Conservation (phyloP, 2,797 vertebrate genomes). For the Paramormyrops hopkinsi region DNA sequence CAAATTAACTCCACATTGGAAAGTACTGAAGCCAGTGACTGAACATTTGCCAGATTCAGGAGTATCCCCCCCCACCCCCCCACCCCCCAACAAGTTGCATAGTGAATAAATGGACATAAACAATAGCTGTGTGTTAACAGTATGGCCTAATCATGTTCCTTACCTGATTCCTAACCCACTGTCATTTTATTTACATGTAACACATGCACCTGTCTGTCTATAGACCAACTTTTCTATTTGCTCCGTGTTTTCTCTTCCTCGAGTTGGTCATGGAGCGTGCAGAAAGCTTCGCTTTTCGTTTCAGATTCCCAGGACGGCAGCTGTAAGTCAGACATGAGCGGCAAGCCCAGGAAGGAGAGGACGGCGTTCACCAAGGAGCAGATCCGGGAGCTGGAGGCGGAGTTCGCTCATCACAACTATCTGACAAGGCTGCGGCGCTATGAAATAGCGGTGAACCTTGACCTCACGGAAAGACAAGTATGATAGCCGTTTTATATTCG, state of each 20-base stretch:
- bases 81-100: conserved; percentile 51
- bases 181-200: conserved; percentile 39
- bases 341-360: conserved; percentile 96
- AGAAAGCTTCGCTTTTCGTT: conserved; percentile 29
- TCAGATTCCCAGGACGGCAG: conserved; percentile 95
- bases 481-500: conserved; percentile 1
- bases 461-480: conserved; percentile 99
- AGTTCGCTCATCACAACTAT: conserved; percentile 99
- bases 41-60: conserved; percentile 42
- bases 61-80: conserved; percentile 28
- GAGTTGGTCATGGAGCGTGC: conserved; percentile 18
- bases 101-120: conserved; percentile 44
- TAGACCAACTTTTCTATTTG: background rate
- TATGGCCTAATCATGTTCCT: conserved; percentile 50
- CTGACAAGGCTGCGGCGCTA: conserved; percentile 94
- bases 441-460: conserved; percentile 97
- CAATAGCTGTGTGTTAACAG: conserved; percentile 57
- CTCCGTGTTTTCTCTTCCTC: conserved; percentile 10
- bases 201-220: conserved; percentile 46
- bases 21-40: conserved; percentile 36
- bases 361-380: conserved; percentile 99
- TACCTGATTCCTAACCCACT: conserved; percentile 17
- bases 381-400: conserved; percentile 95
- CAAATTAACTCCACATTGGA: conserved; percentile 53
- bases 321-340: conserved; percentile 93